A percentile compares a stretch with the other conserved stretches of the same genome.
Evolutionary conservation across 2,888 invertebrate genomes (phyloP).

Genomic region (Hemicrepidius hirtus): DNA sequence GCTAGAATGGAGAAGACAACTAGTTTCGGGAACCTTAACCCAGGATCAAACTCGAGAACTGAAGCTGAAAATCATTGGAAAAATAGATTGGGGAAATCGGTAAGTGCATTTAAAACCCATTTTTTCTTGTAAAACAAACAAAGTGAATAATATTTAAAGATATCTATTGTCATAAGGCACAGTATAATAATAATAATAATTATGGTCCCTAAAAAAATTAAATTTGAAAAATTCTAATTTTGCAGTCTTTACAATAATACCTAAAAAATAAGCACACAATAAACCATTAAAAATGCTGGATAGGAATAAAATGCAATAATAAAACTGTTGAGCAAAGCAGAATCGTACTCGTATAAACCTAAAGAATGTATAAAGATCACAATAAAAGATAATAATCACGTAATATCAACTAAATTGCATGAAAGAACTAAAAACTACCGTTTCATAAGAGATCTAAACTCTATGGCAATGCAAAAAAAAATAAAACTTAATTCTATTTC

Average conservation of each 20-base stretch:
- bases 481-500: constrained; percentile 38
- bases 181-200: constrained; percentile 30
- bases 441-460: constrained; percentile 47
- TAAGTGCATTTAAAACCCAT: constrained; percentile 75
- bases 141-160: constrained; percentile 12
- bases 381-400: constrained; percentile 41
- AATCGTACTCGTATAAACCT: constrained; percentile 27
- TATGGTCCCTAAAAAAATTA: constrained; percentile 31
- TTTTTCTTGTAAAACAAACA: neutral
- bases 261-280: constrained; percentile 40
- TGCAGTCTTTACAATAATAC: constrained; percentile 45
- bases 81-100: constrained; percentile 98
- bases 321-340: constrained; percentile 50
- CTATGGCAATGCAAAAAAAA: constrained; percentile 48
- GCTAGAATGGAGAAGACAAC: constrained; percentile 87
- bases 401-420: constrained; percentile 36
- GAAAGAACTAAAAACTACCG: constrained; percentile 17
- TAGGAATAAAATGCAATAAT: constrained; percentile 34
- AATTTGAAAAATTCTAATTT: constrained; percentile 30
- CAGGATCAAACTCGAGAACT: constrained; percentile 93
- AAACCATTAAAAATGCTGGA: constrained; percentile 5
- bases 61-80: constrained; percentile 89
- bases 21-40: constrained; percentile 91
- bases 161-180: constrained; percentile 40
- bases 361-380: constrained; percentile 48